A percentile compares a stretch with the other conserved stretches of the same genome.
phyloP scores from a whole-genome alignment of 92 coral and sea anemone species.

The Isaurus tuberculatus region DNA sequence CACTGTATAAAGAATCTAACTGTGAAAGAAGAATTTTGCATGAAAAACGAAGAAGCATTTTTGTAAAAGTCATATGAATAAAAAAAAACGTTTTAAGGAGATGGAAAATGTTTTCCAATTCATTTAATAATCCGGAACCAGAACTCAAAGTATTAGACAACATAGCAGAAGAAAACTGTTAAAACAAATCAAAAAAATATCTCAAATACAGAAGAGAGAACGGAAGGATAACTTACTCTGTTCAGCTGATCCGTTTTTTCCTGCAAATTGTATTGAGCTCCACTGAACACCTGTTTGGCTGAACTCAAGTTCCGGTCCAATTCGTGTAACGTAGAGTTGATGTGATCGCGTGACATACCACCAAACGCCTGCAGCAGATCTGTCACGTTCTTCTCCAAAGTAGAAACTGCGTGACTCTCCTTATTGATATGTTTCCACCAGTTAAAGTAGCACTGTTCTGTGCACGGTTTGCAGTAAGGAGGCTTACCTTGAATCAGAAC shows the following conservation, averaged over 20 bases:
- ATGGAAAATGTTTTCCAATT: too few species aligned
- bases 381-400: conserved; percentile 72
- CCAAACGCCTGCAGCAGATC: conserved; percentile 80
- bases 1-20: too few species aligned
- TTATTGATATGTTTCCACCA: conserved; percentile 78
- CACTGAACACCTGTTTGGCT: conserved; percentile 75
- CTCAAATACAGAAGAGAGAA: background rate
- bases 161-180: too few species aligned
- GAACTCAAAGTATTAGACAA: too few species aligned
- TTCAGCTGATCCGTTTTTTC: conserved; percentile 74
- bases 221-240: conserved; percentile 55
- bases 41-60: too few species aligned
- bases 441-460: conserved; percentile 82
- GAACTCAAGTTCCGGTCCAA: conserved; percentile 71
- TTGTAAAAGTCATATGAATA: too few species aligned
- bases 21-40: too few species aligned
- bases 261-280: conserved; percentile 72
- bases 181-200: too few species aligned
- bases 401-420: conserved; percentile 65
- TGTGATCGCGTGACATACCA: conserved; percentile 79
- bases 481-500: conserved; percentile 62
- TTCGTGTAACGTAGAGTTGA: conserved; percentile 75
- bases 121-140: too few species aligned
- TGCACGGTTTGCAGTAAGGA: conserved; percentile 80
- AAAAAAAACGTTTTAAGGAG: too few species aligned